These are phyloP conservation scores for Numenius phaeopus DNA, from an alignment of 2,797 vertebrate species.

Conservation along the genomic window DNA sequence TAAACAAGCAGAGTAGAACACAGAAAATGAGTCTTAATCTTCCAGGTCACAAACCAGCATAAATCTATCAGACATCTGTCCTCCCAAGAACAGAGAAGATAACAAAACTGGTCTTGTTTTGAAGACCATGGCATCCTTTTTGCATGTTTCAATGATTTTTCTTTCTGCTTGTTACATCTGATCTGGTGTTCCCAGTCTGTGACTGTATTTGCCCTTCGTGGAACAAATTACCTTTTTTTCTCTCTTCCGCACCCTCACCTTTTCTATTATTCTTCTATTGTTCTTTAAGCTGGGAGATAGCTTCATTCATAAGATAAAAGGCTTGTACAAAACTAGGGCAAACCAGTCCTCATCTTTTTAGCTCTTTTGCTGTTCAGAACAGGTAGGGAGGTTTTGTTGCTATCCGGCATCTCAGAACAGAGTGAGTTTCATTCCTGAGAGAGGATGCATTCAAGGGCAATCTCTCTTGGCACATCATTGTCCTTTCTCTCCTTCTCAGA, in stretches of 20 bases:
- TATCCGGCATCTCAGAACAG: neutral
- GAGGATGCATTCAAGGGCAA: neutral
- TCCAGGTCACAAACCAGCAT: neutral
- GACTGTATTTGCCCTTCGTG: neutral
- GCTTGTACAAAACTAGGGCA: neutral
- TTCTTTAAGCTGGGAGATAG: neutral
- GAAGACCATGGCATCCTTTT: neutral
- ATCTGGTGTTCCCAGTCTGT: neutral
- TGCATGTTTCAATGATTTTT: neutral
- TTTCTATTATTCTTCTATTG: neutral
- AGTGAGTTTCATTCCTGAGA: neutral
- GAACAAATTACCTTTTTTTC: neutral
- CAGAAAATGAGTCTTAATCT: neutral
- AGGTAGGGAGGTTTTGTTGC: neutral
- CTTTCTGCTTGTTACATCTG: neutral
- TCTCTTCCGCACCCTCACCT: accelerated
- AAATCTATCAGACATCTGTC: neutral
- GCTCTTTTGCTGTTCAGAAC: neutral
- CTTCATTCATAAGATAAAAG: neutral
- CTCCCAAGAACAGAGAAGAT: neutral
- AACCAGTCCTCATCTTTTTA: neutral
- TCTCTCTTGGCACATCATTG: neutral
- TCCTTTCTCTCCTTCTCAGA: neutral
- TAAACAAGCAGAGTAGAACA: neutral
- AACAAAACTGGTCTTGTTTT: neutral